phyloP scores from a whole-genome alignment of 2,113 vertebrate species.

The Cromileptes altivelis region DNA sequence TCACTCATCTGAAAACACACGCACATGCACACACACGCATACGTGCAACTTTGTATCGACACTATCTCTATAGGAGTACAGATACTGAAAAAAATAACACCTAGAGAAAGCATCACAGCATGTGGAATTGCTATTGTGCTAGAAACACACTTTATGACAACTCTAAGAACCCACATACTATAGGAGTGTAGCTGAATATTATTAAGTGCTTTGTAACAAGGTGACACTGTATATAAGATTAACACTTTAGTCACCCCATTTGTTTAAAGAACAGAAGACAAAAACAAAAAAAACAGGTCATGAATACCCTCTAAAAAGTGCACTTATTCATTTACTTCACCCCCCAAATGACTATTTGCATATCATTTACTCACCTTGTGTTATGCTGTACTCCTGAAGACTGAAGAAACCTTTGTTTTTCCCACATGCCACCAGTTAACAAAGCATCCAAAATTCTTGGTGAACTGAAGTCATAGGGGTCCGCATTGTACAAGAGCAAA shows the following conservation, averaged over 20 bases:
- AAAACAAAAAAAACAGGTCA: not conserved
- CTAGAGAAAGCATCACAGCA: not conserved
- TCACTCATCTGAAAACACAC: conserved; percentile 15
- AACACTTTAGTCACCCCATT: not conserved
- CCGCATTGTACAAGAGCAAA: no score
- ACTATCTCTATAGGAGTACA: not conserved
- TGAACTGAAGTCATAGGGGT: no score
- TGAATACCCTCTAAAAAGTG: not conserved
- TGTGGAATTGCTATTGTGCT: not conserved
- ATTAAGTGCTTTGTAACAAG: not conserved
- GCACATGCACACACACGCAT: not conserved
- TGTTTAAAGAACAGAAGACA: not conserved
- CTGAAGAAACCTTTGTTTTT: no score
- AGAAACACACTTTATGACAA: conserved; percentile 1
- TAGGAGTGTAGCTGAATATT: not conserved
- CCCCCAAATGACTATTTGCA: no score
- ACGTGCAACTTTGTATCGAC: not conserved
- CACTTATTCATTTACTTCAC: no score
- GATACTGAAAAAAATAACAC: not conserved
- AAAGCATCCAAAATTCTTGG: no score
- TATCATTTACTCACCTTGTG: no score
- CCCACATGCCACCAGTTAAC: no score
- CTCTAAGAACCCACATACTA: not conserved
- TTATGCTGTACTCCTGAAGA: no score
- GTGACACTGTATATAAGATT: not conserved